phyloP scores from a whole-genome alignment of 2,113 vertebrate species.

The Psilopsiagon aymara region DNA sequence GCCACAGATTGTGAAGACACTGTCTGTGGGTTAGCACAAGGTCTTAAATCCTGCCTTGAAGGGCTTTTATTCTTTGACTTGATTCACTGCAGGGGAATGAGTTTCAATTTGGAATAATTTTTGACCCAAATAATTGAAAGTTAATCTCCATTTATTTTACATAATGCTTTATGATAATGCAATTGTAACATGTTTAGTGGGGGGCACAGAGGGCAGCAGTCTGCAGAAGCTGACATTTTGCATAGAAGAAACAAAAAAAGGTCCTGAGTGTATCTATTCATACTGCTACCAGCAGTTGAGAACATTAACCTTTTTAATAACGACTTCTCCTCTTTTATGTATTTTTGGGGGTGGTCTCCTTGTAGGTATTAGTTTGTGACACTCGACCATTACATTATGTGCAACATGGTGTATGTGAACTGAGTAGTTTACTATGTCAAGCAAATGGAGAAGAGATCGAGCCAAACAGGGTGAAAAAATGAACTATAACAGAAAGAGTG shows the following conservation, averaged over 20 bases:
- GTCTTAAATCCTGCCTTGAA: slow-evolving; percentile 9
- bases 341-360: not conserved
- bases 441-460: slow-evolving; percentile 54
- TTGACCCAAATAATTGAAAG: slow-evolving; percentile 55
- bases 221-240: slow-evolving; percentile 28
- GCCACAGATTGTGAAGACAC: not conserved
- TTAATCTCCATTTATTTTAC: slow-evolving; percentile 52
- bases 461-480: slow-evolving; percentile 43
- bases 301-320: slow-evolving; percentile 43
- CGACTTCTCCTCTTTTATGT: slow-evolving; percentile 5
- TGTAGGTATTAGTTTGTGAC: slow-evolving; percentile 38
- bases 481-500: slow-evolving; percentile 17
- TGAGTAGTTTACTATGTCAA: slow-evolving; percentile 53
- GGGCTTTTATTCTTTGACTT: slow-evolving; percentile 44
- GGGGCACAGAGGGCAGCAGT: slow-evolving; percentile 17
- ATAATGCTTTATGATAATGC: slow-evolving; percentile 44
- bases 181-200: slow-evolving; percentile 12
- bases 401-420: slow-evolving; percentile 19
- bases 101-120: slow-evolving; percentile 47
- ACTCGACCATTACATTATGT: slow-evolving; percentile 14
- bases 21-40: not conserved
- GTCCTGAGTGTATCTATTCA: slow-evolving; percentile 1
- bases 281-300: slow-evolving; percentile 1
- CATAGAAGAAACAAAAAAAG: slow-evolving; percentile 40
- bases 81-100: not conserved